A percentile compares a stretch with the other conserved stretches of the same genome.
phyloP scores from a whole-genome alignment of 2,888 invertebrate species.

The Gnatocerus cornutus region DNA sequence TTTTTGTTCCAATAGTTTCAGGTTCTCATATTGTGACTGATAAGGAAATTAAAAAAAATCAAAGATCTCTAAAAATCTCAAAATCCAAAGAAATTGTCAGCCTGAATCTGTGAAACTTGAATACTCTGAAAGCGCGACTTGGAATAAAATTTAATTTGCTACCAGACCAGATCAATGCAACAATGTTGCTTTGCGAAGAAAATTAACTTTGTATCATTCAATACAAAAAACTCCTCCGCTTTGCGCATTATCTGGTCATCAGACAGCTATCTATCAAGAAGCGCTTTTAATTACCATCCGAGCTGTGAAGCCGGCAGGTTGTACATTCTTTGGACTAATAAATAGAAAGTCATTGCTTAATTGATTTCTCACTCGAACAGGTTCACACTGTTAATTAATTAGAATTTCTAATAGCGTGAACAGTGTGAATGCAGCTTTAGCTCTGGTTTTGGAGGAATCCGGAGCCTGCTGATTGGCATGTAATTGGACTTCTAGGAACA shows the following conservation, averaged over 20 bases:
- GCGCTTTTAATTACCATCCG: neutral
- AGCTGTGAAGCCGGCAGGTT: slow-evolving; percentile 1
- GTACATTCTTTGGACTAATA: slow-evolving; percentile 1
- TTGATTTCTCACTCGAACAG: slow-evolving; percentile 1
- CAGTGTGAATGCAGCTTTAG: slow-evolving; percentile 21
- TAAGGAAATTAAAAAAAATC: too few relatives aligned
- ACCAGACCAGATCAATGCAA: too few relatives aligned
- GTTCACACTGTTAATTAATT: neutral
- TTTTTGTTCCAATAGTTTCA: too few relatives aligned
- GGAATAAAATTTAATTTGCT: too few relatives aligned
- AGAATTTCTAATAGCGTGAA: neutral
- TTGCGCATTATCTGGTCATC: neutral
- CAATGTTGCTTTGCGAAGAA: too few relatives aligned
- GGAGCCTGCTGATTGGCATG: slow-evolving; percentile 39
- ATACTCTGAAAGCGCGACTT: too few relatives aligned
- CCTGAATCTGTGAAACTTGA: too few relatives aligned
- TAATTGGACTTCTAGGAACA: slow-evolving; percentile 49
- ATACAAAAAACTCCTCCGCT: neutral
- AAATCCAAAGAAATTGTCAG: too few relatives aligned
- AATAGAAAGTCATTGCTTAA: slow-evolving; percentile 1
- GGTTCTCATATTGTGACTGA: too few relatives aligned
- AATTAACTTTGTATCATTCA: too few relatives aligned
- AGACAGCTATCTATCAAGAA: slow-evolving; percentile 2
- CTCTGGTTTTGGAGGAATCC: slow-evolving; percentile 30
- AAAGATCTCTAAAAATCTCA: too few relatives aligned